Percentiles rank a stretch among this genome's conserved stretches.
Conservation (phyloP, 2,113 vertebrate genomes). For the Lepus timidus region DNA sequence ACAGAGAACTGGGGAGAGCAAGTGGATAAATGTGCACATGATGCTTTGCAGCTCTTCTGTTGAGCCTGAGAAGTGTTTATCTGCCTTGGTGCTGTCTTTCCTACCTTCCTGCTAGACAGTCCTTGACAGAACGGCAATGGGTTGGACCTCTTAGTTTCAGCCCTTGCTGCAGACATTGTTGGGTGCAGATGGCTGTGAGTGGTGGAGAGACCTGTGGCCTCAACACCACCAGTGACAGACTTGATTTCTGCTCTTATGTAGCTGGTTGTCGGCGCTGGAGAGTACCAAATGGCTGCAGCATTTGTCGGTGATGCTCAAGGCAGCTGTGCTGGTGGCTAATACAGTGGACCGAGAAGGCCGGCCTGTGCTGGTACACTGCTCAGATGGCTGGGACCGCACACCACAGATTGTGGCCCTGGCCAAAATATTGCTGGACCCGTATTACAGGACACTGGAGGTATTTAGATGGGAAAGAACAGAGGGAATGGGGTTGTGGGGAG, state of each 20-base stretch:
- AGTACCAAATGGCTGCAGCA: slow-evolving; percentile 99
- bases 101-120: not conserved
- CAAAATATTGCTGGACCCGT: slow-evolving; percentile 97
- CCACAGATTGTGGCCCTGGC: slow-evolving; percentile 97
- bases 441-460: slow-evolving; percentile 98
- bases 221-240: not conserved
- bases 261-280: slow-evolving; percentile 98
- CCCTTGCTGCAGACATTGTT: not conserved
- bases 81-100: not conserved
- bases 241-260: slow-evolving; percentile 78
- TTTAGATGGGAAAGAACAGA: not conserved
- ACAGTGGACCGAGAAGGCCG: slow-evolving; percentile 96
- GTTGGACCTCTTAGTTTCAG: slow-evolving; percentile 33
- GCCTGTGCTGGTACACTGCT: slow-evolving; percentile 97
- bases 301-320: slow-evolving; percentile 98
- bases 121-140: slow-evolving; percentile 39
- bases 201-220: not conserved
- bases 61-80: not conserved
- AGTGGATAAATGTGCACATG: not conserved
- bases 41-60: not conserved
- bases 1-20: slow-evolving; percentile 23
- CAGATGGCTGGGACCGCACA: slow-evolving; percentile 98
- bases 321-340: slow-evolving; percentile 95
- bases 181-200: not conserved
- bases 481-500: not conserved